Base-by-base conservation (phyloP, 1,140 invertebrate genomes). In the Scaptomyza hsui region DNA sequence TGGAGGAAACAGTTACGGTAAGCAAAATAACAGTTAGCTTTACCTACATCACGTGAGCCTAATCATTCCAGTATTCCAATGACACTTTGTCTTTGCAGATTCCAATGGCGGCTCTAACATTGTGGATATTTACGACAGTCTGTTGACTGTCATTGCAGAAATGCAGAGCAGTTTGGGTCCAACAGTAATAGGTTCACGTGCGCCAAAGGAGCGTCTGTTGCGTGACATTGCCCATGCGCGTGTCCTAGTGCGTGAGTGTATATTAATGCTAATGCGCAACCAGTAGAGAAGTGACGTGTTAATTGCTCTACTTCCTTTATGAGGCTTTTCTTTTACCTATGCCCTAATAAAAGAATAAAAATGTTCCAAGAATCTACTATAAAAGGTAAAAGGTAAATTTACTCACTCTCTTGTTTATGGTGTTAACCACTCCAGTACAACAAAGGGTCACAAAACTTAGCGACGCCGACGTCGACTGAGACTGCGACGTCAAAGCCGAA, bases 161-260 rank as follows among this genome's bases (percentile, higher is more conserved):
- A 82, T 86, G 52, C 51, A 51, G 1, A 6, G 41, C 19, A 68
- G 75, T 15, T 10, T 86, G 16, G n/a, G 59, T 3, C 78, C 78
- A 2, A 53, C 82, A 4, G 5, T 26, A 3, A 57, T 72, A 24
- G 82, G 82, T 0, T 16, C 63, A 13, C 78, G 82, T 32, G 32
- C 56, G 0, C 71, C 82, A n/a, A 82, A 72, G 59, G 82, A 86
- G n/a, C 67, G 82, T 3, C 48, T 86, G 4, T 41, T 78, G 16
- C 65, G 78, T 26, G 78, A 86, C 18, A 88, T 86, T 15, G 67
- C 60, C 26, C 75, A 82, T 7, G 82, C 82, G n/a, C 79, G 82
- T 19, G 35, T 72, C 2, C 35, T 75, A 0, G 63, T 89, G 32
- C 57, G 68, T 6, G 67, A 82, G 37, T 82, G 74, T 24, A 24